Percentiles rank a stretch among this genome's conserved stretches.
phyloP scores from a whole-genome alignment of 2,113 vertebrate genomes.

The Solea solea region DNA sequence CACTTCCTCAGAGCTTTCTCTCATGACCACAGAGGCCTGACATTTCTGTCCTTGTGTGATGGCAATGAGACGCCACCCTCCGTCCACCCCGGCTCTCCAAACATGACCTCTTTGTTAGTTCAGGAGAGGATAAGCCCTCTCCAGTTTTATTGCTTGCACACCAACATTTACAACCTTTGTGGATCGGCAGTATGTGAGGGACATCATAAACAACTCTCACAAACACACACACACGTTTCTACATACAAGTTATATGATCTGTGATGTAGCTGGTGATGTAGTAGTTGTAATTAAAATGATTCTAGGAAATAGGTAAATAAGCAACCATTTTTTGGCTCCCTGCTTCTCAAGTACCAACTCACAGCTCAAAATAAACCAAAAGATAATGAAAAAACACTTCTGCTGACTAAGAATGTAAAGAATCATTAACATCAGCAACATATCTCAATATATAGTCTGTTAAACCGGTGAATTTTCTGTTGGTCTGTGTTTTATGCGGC shows the following conservation, averaged over 20 bases:
- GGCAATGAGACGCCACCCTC: background rate
- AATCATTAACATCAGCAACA: too few species aligned
- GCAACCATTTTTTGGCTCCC: too few species aligned
- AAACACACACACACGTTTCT: background rate
- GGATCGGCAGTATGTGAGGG: slow-evolving; percentile 15
- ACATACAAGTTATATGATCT: background rate
- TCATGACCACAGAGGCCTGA: slow-evolving; percentile 43
- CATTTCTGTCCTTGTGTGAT: slow-evolving; percentile 45
- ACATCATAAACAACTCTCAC: slow-evolving; percentile 20
- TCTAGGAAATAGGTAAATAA: too few species aligned
- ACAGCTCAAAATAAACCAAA: too few species aligned
- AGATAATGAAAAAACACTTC: too few species aligned
- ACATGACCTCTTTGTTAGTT: slow-evolving; percentile 45
- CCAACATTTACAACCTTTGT: slow-evolving; percentile 44
- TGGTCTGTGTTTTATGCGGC: too few species aligned
- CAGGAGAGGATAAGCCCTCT: slow-evolving; percentile 16
- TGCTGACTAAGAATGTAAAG: too few species aligned
- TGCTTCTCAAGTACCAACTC: too few species aligned
- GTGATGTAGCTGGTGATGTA: too few species aligned
- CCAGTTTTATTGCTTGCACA: slow-evolving; percentile 27
- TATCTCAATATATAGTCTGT: too few species aligned
- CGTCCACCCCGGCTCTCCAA: background rate
- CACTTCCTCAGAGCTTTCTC: slow-evolving; percentile 42
- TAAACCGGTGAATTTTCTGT: too few species aligned
- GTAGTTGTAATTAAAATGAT: too few species aligned